These are phyloP conservation scores for Yoshiicerus persimilis DNA, from an alignment of 1,140 invertebrate species.

Conservation along the genomic window DNA sequence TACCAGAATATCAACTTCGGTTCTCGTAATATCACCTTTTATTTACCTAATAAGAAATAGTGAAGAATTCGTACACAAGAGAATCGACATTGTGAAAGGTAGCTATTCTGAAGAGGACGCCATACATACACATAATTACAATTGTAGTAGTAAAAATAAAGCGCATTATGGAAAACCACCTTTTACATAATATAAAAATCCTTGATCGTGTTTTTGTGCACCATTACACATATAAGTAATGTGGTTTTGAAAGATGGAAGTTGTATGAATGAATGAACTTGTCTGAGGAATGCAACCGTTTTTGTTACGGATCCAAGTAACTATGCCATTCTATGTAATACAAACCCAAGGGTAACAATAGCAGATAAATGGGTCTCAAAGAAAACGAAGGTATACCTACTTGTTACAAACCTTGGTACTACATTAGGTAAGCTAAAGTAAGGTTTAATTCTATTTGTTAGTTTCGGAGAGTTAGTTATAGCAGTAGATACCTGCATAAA, in stretches of 20 bases:
- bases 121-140: no score
- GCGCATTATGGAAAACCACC: background rate
- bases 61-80: no score
- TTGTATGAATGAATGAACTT: slow-evolving; percentile 42
- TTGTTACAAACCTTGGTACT: no score
- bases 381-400: background rate
- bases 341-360: slow-evolving; percentile 25
- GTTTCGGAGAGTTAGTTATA: no score
- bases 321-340: slow-evolving; percentile 25
- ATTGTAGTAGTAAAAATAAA: no score
- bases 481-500: no score
- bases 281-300: slow-evolving; percentile 44
- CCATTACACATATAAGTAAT: background rate
- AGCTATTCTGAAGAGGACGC: no score
- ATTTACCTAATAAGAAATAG: no score
- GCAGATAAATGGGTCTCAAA: slow-evolving; percentile 30
- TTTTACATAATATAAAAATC: background rate
- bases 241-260: background rate
- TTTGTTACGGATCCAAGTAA: slow-evolving; percentile 37
- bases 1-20: no score
- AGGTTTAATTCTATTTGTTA: background rate
- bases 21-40: no score
- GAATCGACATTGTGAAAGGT: no score
- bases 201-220: background rate
- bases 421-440: background rate